phyloP scores from a whole-genome alignment of 2,797 vertebrate species.

The Syngnathus acus region DNA sequence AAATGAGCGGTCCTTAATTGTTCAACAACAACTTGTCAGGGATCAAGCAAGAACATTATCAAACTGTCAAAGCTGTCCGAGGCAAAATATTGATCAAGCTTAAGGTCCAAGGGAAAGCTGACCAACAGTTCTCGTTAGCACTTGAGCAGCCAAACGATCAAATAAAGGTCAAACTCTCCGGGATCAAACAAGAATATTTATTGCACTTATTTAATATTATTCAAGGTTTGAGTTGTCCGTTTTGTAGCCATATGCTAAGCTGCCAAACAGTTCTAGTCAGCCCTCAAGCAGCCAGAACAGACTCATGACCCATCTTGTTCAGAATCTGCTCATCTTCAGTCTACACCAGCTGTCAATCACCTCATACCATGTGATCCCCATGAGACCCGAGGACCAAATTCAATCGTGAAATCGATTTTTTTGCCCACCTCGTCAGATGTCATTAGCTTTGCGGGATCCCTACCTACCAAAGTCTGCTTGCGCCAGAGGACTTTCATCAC shows the following conservation, averaged over 20 bases:
- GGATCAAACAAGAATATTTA: too few relatives aligned
- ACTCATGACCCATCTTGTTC: too few relatives aligned
- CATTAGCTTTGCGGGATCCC: constrained; percentile 13
- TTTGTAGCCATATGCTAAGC: too few relatives aligned
- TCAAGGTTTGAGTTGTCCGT: too few relatives aligned
- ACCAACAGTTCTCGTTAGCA: neutral
- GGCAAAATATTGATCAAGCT: too few relatives aligned
- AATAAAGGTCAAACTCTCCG: too few relatives aligned
- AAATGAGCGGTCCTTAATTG: neutral
- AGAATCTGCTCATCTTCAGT: neutral
- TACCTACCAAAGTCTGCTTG: constrained; percentile 22
- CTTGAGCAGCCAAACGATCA: too few relatives aligned
- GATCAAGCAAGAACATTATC: too few relatives aligned
- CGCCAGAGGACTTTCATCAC: neutral
- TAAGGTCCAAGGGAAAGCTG: neutral
- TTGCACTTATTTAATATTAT: too few relatives aligned
- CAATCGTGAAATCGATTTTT: neutral
- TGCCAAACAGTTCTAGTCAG: neutral
- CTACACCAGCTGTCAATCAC: neutral
- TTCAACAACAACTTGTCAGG: too few relatives aligned
- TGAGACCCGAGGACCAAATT: neutral
- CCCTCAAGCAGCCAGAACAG: neutral
- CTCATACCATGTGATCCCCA: neutral
- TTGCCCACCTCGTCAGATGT: constrained; percentile 6
- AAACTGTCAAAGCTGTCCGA: too few relatives aligned